A percentile compares a stretch with the other conserved stretches of the same genome.
These are phyloP conservation scores for Copidosoma floridanum DNA, from an alignment of 1,140 invertebrate species.

Conservation along the genomic window DNA sequence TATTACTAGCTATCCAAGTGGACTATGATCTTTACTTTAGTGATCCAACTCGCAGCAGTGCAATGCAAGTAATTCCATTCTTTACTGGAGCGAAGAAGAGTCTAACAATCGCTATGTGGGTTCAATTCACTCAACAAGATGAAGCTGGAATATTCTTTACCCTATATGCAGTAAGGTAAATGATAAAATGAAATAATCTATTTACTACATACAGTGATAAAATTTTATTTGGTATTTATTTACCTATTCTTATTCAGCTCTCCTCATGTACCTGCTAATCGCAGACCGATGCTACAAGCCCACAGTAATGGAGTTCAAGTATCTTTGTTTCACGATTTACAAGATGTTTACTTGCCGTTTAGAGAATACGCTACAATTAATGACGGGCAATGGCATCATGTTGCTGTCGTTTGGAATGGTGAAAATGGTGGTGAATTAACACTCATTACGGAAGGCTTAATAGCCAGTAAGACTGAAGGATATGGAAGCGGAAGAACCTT, in stretches of 20 bases:
- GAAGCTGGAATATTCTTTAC: constrained; percentile 92
- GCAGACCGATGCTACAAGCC: constrained; percentile 80
- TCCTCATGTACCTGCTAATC: constrained; percentile 75
- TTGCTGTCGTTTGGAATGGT: constrained; percentile 92
- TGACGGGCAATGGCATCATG: constrained; percentile 95
- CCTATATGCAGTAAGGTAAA: constrained; percentile 80
- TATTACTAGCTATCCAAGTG: constrained; percentile 77
- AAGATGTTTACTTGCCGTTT: constrained; percentile 89
- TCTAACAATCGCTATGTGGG: constrained; percentile 92
- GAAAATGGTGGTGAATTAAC: constrained; percentile 77
- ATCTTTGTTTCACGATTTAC: constrained; percentile 81
- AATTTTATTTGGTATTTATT: too few species aligned
- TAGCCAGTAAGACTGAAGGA: constrained; percentile 83
- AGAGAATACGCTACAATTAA: constrained; percentile 90
- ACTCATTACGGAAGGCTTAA: constrained; percentile 88
- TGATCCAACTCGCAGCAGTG: constrained; percentile 82
- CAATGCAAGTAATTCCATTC: constrained; percentile 88
- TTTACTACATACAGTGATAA: too few species aligned
- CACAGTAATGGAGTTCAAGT: constrained; percentile 88
- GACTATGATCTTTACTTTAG: constrained; percentile 95
- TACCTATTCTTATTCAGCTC: constrained; percentile 58
- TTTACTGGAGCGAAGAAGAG: constrained; percentile 72
- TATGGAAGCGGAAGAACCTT: constrained; percentile 78
- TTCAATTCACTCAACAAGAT: constrained; percentile 87
- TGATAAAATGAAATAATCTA: too few species aligned